Percentiles rank a stretch among this genome's conserved stretches.
These are phyloP conservation scores for Stenolophus ochropezus DNA, from an alignment of 2,888 invertebrate genomes.

Conservation along the genomic window DNA sequence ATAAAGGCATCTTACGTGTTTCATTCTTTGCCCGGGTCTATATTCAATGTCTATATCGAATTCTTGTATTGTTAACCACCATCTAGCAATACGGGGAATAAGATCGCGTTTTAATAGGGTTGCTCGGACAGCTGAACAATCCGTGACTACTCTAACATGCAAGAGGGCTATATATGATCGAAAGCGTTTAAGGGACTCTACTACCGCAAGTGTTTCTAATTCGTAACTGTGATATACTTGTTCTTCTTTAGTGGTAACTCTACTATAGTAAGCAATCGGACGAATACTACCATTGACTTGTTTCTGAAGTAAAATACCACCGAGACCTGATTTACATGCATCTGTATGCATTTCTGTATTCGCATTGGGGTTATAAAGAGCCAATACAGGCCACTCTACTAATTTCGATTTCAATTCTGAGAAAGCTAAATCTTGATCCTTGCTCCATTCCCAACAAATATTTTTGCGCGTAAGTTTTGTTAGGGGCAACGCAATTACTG, in stretches of 20 bases:
- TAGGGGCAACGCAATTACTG: background rate
- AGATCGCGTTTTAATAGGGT: conserved; percentile 62
- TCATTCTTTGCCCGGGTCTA: conserved; percentile 64
- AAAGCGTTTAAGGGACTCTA: conserved; percentile 67
- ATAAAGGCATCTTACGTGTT: conserved; percentile 64
- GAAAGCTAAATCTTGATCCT: background rate
- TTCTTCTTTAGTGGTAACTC: background rate
- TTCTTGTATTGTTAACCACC: conserved; percentile 63
- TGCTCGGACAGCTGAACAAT: conserved; percentile 62
- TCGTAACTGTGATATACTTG: background rate
- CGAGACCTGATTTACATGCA: conserved; percentile 11
- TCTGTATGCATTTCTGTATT: conserved; percentile 15
- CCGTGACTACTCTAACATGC: conserved; percentile 66
- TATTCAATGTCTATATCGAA: conserved; percentile 63
- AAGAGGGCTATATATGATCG: conserved; percentile 67
- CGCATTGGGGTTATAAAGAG: background rate
- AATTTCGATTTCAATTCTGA: background rate
- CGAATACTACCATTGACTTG: conserved; percentile 9
- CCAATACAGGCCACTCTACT: background rate
- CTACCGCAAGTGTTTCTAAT: conserved; percentile 64
- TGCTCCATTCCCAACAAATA: background rate
- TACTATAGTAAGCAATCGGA: conserved; percentile 62
- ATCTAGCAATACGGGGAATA: conserved; percentile 62
- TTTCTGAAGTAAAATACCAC: background rate
- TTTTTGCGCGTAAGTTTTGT: background rate